Evolutionary conservation across 2,113 vertebrate species (phyloP).

Genomic region (Thamnaconus septentrionalis): DNA sequence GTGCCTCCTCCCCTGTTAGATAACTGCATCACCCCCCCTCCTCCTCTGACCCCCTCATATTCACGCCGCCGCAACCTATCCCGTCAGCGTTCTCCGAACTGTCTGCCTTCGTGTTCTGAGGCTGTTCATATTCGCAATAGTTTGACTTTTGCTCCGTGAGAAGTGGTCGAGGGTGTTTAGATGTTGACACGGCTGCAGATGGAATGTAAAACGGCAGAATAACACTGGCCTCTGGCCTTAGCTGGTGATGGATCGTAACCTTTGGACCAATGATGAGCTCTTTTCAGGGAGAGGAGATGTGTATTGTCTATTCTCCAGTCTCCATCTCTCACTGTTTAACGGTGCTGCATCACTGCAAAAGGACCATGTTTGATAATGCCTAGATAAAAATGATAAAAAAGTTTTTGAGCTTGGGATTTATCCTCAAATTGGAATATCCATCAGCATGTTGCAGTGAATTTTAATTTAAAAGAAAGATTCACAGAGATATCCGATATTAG

Average conservation of each 20-base stretch:
- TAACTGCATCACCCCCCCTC: constrained; percentile 42
- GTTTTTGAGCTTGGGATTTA: too few relatives aligned
- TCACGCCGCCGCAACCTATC: constrained; percentile 33
- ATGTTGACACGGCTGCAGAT: constrained; percentile 28
- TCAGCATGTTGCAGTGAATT: too few relatives aligned
- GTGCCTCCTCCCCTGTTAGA: constrained; percentile 28
- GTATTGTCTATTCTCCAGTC: neutral
- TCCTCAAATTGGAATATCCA: too few relatives aligned
- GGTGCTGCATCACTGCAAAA: too few relatives aligned
- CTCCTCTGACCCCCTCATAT: constrained; percentile 43
- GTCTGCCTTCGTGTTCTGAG: constrained; percentile 29
- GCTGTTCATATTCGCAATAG: constrained; percentile 33
- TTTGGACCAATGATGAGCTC: constrained; percentile 30
- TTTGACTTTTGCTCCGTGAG: constrained; percentile 27
- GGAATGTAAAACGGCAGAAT: constrained; percentile 30
- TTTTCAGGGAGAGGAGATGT: constrained; percentile 10
- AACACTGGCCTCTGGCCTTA: constrained; percentile 5
- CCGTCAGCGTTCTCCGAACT: constrained; percentile 34
- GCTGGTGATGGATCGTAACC: constrained; percentile 46
- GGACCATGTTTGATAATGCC: too few relatives aligned
- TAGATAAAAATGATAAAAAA: too few relatives aligned
- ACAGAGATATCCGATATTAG: neutral
- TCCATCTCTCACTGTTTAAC: too few relatives aligned
- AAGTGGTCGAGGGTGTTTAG: constrained; percentile 27
- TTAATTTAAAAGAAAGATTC: too few relatives aligned